A percentile compares a stretch with the other conserved stretches of the same genome.
These are phyloP conservation scores for Steatornis caripensis DNA, from an alignment of 2,113 vertebrate species.

Conservation along the genomic window DNA sequence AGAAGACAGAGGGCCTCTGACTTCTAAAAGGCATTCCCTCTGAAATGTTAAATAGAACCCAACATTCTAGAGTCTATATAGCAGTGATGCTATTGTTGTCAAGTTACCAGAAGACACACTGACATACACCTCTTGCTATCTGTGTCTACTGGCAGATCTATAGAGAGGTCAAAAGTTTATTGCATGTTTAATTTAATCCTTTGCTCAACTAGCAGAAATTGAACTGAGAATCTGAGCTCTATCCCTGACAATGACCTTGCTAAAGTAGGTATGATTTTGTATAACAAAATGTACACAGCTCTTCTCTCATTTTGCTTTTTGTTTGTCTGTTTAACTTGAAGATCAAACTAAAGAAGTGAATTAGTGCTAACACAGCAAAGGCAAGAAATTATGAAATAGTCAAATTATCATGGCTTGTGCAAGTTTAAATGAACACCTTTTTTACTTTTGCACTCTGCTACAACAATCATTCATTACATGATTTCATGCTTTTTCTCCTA, in stretches of 20 bases:
- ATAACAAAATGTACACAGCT: background rate
- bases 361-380: background rate
- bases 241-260: background rate
- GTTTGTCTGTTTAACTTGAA: background rate
- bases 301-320: background rate
- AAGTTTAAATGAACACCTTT: background rate
- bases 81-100: background rate
- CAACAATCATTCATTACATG: background rate
- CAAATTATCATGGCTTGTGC: background rate
- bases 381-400: background rate
- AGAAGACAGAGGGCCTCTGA: background rate
- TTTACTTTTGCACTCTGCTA: background rate
- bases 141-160: background rate
- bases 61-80: background rate
- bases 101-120: background rate
- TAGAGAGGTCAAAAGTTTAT: background rate
- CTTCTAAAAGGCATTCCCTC: background rate
- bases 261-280: background rate
- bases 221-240: background rate
- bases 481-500: background rate
- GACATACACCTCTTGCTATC: background rate
- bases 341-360: background rate
- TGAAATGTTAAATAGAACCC: background rate
- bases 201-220: background rate
- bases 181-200: background rate